These are phyloP conservation scores for Drosophila miranda DNA, from an alignment of 1,140 invertebrate genomes.

Conservation along the genomic window DNA sequence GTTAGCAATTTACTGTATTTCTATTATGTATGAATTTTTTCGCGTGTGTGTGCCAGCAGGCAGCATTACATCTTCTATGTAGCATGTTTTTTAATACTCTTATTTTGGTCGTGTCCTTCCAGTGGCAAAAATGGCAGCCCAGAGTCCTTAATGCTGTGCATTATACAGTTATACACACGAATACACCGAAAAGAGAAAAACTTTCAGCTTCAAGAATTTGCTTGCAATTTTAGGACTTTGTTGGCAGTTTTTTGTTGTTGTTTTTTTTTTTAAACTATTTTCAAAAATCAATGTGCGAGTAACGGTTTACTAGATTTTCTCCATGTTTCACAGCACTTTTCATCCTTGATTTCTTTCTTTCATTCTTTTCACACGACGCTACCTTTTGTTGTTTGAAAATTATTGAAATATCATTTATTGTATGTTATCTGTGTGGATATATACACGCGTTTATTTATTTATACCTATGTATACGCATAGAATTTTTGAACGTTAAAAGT, in stretches of 20 bases:
- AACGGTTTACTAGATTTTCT: constrained; percentile 16
- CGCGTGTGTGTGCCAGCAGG: constrained; percentile 8
- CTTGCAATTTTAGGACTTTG: constrained; percentile 5
- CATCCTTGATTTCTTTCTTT: constrained; percentile 34
- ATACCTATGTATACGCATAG: constrained; percentile 56
- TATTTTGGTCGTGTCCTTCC: constrained; percentile 10
- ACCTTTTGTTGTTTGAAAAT: constrained; percentile 67
- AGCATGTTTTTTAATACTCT: constrained; percentile 35
- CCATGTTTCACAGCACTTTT: constrained; percentile 29
- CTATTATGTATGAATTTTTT: constrained; percentile 60
- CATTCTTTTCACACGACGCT: constrained; percentile 28
- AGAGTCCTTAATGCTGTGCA: constrained; percentile 41
- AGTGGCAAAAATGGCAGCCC: constrained; percentile 16
- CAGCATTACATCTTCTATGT: constrained; percentile 34
- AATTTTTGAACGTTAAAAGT: constrained; percentile 64
- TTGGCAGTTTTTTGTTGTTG: constrained; percentile 2
- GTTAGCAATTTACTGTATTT: constrained; percentile 61
- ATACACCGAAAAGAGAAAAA: constrained; percentile 34
- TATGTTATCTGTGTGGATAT: constrained; percentile 50
- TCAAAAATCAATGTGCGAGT: constrained; percentile 40
- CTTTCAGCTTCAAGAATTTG: constrained; percentile 24
- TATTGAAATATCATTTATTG: constrained; percentile 70
- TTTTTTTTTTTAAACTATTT: constrained; percentile 36
- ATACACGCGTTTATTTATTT: constrained; percentile 68
- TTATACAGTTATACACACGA: constrained; percentile 76